Evolutionary conservation across 2,888 invertebrate genomes (phyloP).

Genomic region (Scrobipalpa costella): DNA sequence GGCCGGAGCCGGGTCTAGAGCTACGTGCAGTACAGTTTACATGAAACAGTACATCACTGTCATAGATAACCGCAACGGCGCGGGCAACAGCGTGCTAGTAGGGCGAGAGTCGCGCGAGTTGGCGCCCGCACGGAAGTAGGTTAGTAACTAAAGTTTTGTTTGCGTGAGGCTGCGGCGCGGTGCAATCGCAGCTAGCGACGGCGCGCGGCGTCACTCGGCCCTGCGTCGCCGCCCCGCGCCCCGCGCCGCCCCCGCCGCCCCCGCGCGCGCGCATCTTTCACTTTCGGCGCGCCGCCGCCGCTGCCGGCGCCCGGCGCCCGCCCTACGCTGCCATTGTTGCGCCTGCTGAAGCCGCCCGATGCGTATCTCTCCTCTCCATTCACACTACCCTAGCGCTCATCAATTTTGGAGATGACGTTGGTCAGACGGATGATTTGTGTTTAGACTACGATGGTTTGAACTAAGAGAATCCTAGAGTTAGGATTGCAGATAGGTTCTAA

Average conservation of each 20-base stretch:
- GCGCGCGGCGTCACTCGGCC: conserved; percentile 52
- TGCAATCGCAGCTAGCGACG: conserved; percentile 62
- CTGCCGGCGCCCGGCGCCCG: conserved; percentile 49
- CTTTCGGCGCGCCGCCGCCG: conserved; percentile 55
- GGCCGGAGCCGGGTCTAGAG: conserved; percentile 40
- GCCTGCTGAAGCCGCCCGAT: conserved; percentile 40
- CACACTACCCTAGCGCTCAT: conserved; percentile 31
- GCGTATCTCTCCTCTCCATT: conserved; percentile 38
- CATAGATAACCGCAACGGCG: conserved; percentile 49
- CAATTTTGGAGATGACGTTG: not conserved
- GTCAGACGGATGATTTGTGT: not conserved
- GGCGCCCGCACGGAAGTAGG: conserved; percentile 81
- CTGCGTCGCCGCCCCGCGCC: conserved; percentile 41
- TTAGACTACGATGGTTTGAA: not conserved
- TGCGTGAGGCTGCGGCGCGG: conserved; percentile 79
- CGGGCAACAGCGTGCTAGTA: conserved; percentile 44
- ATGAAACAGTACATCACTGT: conserved; percentile 71
- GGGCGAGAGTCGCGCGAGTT: conserved; percentile 64
- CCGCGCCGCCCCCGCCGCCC: conserved; percentile 50
- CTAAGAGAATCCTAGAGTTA: no score
- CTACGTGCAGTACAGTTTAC: conserved; percentile 50
- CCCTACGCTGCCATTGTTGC: conserved; percentile 51
- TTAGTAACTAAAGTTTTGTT: conserved; percentile 81
- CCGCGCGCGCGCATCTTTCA: conserved; percentile 69
- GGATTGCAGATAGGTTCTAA: no score